These are phyloP conservation scores for Okapia johnstoni DNA, from an alignment of 2,113 vertebrate genomes.

Conservation along the genomic window DNA sequence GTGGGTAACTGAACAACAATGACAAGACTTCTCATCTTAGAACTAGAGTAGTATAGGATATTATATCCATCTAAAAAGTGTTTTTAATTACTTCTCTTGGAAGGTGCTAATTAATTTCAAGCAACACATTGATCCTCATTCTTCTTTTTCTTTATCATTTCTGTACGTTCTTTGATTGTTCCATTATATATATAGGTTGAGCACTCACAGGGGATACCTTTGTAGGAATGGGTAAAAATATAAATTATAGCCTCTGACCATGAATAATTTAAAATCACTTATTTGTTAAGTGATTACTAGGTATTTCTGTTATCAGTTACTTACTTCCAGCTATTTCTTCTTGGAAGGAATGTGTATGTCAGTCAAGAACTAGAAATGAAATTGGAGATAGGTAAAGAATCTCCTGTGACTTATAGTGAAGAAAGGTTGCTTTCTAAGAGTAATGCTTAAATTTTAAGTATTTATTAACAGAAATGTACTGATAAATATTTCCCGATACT, in stretches of 20 bases:
- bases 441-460: neutral
- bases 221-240: neutral
- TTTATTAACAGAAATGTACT: neutral
- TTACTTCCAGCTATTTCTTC: neutral
- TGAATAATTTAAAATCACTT: neutral
- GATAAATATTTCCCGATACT: neutral
- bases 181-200: neutral
- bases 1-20: rapidly evolving
- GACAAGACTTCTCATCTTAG: neutral
- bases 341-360: neutral
- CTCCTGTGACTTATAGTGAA: neutral
- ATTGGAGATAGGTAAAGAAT: neutral
- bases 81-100: neutral
- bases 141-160: neutral
- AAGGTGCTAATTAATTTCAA: neutral
- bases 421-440: neutral
- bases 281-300: neutral
- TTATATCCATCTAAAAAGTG: neutral
- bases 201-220: neutral
- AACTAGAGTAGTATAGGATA: neutral
- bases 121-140: neutral
- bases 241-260: neutral
- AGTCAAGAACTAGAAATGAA: neutral
- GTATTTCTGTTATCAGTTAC: neutral
- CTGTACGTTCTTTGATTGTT: neutral